phyloP scores from a whole-genome alignment of 2,113 vertebrate genomes.

The Microtus richardsoni region DNA sequence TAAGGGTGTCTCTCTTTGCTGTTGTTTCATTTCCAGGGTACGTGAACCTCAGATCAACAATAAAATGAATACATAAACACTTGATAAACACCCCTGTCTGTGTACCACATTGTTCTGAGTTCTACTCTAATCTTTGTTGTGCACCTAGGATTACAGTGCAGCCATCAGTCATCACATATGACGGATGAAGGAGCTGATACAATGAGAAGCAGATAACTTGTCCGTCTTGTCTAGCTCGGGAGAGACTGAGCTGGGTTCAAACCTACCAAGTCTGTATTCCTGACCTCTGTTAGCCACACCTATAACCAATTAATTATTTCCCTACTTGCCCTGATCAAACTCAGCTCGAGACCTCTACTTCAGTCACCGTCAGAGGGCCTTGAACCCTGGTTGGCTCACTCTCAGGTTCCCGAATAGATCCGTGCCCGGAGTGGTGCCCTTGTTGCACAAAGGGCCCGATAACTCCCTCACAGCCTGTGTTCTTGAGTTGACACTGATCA shows the following conservation, averaged over 20 bases:
- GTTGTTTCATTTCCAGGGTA: background rate
- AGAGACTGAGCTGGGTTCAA: background rate
- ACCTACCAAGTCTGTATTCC: background rate
- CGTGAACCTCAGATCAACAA: background rate
- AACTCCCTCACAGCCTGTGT: slow-evolving; percentile 53
- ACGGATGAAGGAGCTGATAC: background rate
- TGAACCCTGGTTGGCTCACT: background rate
- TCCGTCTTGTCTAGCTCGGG: background rate
- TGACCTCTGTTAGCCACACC: background rate
- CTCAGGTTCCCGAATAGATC: background rate
- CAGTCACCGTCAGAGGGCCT: background rate
- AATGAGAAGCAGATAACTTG: background rate
- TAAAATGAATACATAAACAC: background rate
- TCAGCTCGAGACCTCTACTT: background rate
- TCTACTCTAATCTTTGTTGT: background rate
- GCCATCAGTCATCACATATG: background rate
- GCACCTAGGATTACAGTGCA: background rate
- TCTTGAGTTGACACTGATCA: slow-evolving; percentile 65
- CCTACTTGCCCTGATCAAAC: background rate
- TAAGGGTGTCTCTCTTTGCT: background rate
- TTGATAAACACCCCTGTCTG: background rate
- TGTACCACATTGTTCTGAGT: background rate
- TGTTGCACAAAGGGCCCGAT: slow-evolving; percentile 1
- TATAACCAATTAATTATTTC: background rate
- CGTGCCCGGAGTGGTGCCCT: background rate